Conservation (phyloP, 2,113 vertebrate species). For the Alexandromys fortis region DNA sequence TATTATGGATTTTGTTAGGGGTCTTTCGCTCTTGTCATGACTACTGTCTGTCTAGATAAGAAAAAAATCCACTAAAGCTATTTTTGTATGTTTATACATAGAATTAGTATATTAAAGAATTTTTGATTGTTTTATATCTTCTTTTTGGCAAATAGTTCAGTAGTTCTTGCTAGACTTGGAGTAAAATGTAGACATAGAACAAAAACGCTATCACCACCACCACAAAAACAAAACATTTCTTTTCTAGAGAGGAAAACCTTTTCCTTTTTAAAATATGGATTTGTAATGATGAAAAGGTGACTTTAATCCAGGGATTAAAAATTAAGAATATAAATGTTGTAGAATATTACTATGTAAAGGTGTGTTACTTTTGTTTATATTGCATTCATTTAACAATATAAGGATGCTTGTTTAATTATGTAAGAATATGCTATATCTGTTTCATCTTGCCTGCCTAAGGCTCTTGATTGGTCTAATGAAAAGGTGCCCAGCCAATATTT, state of each 20-base stretch:
- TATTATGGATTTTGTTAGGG: background rate
- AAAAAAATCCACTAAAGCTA: background rate
- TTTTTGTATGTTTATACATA: background rate
- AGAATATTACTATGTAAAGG: background rate
- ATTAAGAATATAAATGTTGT: background rate
- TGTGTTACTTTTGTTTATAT: background rate
- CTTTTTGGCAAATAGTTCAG: slow-evolving; percentile 60
- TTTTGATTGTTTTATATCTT: background rate
- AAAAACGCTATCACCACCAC: slow-evolving; percentile 40
- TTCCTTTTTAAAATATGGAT: slow-evolving; percentile 3
- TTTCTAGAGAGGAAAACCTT: background rate
- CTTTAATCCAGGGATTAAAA: slow-evolving; percentile 26
- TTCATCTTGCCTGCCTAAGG: background rate
- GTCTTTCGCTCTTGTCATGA: background rate
- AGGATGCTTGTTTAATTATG: background rate
- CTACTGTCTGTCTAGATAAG: background rate
- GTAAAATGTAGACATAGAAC: slow-evolving; percentile 55
- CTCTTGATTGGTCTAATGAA: background rate
- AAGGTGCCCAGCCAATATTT: background rate
- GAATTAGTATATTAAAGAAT: background rate
- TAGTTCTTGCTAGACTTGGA: slow-evolving; percentile 59
- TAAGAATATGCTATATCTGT: background rate
- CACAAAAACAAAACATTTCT: background rate
- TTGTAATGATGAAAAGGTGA: slow-evolving; percentile 32
- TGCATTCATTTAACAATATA: background rate